A percentile compares a stretch with the other conserved stretches of the same genome.
Conservation (phyloP, 1,140 invertebrate genomes). For the Frieseomelitta varia region DNA sequence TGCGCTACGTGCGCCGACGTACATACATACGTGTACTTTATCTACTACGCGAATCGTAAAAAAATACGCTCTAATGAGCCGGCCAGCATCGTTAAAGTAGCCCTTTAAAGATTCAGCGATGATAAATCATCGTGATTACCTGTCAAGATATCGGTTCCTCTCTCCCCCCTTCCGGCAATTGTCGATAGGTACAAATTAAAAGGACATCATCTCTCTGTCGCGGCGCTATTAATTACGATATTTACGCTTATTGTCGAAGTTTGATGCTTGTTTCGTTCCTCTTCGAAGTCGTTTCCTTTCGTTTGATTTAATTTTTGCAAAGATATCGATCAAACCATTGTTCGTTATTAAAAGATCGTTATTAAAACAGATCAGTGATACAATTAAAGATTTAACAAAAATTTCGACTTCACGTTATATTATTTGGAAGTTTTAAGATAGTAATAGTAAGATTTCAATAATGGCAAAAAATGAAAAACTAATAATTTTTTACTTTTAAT, state of each 20-base stretch:
- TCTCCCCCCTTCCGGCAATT: slow-evolving; percentile 15
- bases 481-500: too few relatives aligned
- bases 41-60: slow-evolving; percentile 45
- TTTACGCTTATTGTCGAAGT: slow-evolving; percentile 14
- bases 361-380: neutral
- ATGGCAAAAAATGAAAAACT: too few relatives aligned
- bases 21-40: slow-evolving; percentile 19
- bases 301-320: neutral
- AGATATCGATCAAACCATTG: neutral
- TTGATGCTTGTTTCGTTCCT: neutral
- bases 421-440: too few relatives aligned
- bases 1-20: neutral
- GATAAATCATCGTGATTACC: slow-evolving; percentile 49
- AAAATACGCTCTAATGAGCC: slow-evolving; percentile 51
- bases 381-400: too few relatives aligned
- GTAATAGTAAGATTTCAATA: too few relatives aligned
- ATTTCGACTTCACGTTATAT: neutral
- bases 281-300: neutral
- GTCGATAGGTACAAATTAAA: slow-evolving; percentile 37
- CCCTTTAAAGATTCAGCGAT: slow-evolving; percentile 50
- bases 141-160: slow-evolving; percentile 35
- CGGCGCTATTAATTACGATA: slow-evolving; percentile 23
- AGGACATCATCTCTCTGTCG: slow-evolving; percentile 1
- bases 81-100: slow-evolving; percentile 41
- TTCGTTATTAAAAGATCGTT: too few relatives aligned